A percentile compares a stretch with the other conserved stretches of the same genome.
These are phyloP conservation scores for Mythimna pallens DNA, from an alignment of 2,888 invertebrate genomes.

Conservation along the genomic window DNA sequence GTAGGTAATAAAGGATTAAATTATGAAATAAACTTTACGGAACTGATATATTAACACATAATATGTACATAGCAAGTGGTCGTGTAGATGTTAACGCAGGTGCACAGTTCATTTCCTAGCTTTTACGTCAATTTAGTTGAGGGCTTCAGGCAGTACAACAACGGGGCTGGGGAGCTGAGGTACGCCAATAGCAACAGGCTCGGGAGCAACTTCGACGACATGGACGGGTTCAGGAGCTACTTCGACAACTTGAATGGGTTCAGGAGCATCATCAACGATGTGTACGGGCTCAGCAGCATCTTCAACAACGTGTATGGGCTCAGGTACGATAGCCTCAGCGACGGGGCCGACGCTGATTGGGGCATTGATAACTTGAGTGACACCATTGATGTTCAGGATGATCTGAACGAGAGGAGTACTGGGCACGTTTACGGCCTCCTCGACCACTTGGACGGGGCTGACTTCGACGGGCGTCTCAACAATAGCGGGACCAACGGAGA, in stretches of 20 bases:
- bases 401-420: slow-evolving; percentile 70
- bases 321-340: slow-evolving; percentile 6
- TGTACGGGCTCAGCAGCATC: slow-evolving; percentile 22
- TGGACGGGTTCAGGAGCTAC: slow-evolving; percentile 30
- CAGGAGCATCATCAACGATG: slow-evolving; percentile 33
- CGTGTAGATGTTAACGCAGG: slow-evolving; percentile 23
- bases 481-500: slow-evolving; percentile 34
- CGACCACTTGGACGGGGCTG: slow-evolving; percentile 32
- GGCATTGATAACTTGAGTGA: slow-evolving; percentile 50
- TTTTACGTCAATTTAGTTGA: slow-evolving; percentile 42
- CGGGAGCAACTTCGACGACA: slow-evolving; percentile 39
- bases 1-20: too few species aligned
- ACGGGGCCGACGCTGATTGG: slow-evolving; percentile 32
- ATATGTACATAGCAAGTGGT: slow-evolving; percentile 15
- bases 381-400: slow-evolving; percentile 71
- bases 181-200: slow-evolving; percentile 40
- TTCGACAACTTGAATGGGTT: slow-evolving; percentile 40
- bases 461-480: slow-evolving; percentile 31
- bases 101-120: slow-evolving; percentile 23
- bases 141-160: slow-evolving; percentile 33
- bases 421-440: slow-evolving; percentile 30
- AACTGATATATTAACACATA: slow-evolving; percentile 33
- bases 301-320: slow-evolving; percentile 29
- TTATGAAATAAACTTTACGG: not conserved
- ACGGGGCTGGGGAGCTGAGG: slow-evolving; percentile 48